Evolutionary conservation across 2,888 invertebrate genomes (phyloP).

Genomic region (Melangyna quadrimaculata): DNA sequence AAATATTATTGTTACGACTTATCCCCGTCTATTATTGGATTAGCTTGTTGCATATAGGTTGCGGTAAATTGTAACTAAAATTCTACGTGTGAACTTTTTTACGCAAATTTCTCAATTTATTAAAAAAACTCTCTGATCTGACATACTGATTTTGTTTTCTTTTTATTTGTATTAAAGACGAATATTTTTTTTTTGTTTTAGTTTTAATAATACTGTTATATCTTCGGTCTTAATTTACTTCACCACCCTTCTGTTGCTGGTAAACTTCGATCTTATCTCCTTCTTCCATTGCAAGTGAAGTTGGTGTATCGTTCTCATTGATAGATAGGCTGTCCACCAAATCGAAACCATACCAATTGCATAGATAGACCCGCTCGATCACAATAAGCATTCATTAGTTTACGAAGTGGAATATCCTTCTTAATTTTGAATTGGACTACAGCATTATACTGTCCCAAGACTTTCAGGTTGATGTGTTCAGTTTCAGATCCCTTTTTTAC

Average conservation of each 20-base stretch:
- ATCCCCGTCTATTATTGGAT: too few relatives aligned
- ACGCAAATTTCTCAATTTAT: too few relatives aligned
- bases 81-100: too few relatives aligned
- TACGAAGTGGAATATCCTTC: slow-evolving; percentile 95
- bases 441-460: slow-evolving; percentile 96
- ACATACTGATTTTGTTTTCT: slow-evolving; percentile 56
- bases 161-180: slow-evolving; percentile 61
- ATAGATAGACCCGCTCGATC: slow-evolving; percentile 94
- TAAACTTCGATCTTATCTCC: slow-evolving; percentile 96
- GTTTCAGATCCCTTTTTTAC: slow-evolving; percentile 85
- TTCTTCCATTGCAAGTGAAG: slow-evolving; percentile 94
- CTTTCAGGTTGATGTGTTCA: slow-evolving; percentile 96
- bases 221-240: slow-evolving; percentile 33
- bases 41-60: too few relatives aligned
- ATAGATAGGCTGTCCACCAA: slow-evolving; percentile 95
- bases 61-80: too few relatives aligned
- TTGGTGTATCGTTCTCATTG: slow-evolving; percentile 93
- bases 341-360: slow-evolving; percentile 93
- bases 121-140: too few relatives aligned
- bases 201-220: slow-evolving; percentile 60
- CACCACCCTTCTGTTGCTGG: slow-evolving; percentile 93
- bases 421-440: slow-evolving; percentile 98
- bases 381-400: slow-evolving; percentile 97
- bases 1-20: too few relatives aligned
- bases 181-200: slow-evolving; percentile 70